Evolutionary conservation across 30 jellyfish, hydroid and myxozoan species (phyloP).

Genomic region (Mastigias papua): DNA sequence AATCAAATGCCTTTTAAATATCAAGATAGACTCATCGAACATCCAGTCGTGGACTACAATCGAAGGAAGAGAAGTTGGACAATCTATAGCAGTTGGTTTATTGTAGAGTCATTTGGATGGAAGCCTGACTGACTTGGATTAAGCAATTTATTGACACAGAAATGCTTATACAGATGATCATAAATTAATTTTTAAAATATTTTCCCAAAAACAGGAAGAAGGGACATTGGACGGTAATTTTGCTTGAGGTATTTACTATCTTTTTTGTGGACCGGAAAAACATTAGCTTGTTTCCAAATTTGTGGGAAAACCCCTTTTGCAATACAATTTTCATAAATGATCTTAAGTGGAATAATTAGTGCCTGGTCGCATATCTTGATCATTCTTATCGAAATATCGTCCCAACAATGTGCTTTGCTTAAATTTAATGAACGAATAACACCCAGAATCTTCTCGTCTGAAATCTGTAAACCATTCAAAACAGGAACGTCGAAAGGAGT

Average conservation of each 20-base stretch:
- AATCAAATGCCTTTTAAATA: slow-evolving; percentile 73
- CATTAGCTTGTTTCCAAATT: slow-evolving; percentile 4
- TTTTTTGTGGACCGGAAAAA: slow-evolving; percentile 2
- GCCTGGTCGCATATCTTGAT: slow-evolving; percentile 8
- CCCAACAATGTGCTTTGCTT: slow-evolving; percentile 62
- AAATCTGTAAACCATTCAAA: not conserved
- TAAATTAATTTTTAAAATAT: slow-evolving; percentile 5
- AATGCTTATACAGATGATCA: slow-evolving; percentile 29
- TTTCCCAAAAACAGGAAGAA: not conserved
- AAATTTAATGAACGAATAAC: slow-evolving; percentile 24
- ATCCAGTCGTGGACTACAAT: slow-evolving; percentile 63
- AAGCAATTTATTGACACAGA: not conserved
- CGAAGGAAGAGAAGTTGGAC: slow-evolving; percentile 46
- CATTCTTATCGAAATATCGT: slow-evolving; percentile 61
- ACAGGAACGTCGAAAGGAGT: slow-evolving; percentile 49
- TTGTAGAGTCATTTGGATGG: slow-evolving; percentile 26
- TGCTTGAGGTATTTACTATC: slow-evolving; percentile 14
- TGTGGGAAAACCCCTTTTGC: not conserved
- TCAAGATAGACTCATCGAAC: slow-evolving; percentile 43
- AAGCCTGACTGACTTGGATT: not conserved
- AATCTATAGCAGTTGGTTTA: slow-evolving; percentile 49
- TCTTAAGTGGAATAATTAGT: not conserved
- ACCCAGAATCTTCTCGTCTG: slow-evolving; percentile 6
- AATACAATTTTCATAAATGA: not conserved
- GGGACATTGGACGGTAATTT: slow-evolving; percentile 23